These are phyloP conservation scores for Crypturellus undulatus DNA, from an alignment of 2,113 vertebrate genomes.

Conservation along the genomic window DNA sequence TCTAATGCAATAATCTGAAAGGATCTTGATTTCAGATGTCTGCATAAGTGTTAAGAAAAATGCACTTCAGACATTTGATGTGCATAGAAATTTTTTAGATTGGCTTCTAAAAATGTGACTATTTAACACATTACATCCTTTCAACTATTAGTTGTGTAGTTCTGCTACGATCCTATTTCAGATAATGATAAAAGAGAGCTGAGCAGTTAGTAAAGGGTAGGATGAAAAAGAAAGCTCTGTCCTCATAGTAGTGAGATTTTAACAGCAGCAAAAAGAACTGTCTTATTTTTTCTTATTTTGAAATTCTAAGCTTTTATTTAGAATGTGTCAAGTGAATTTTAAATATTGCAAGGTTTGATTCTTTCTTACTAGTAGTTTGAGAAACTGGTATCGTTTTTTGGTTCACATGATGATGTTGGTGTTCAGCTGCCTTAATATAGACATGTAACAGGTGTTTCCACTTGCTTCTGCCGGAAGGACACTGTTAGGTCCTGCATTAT, in stretches of 20 bases:
- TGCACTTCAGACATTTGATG: not conserved
- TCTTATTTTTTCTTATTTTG: not conserved
- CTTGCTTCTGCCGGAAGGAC: not conserved
- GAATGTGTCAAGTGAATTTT: not conserved
- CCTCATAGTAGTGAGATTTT: not conserved
- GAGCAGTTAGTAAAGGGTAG: not conserved
- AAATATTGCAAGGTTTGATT: not conserved
- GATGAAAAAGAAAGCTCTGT: not conserved
- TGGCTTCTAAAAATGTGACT: constrained; percentile 43
- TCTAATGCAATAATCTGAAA: constrained; percentile 25
- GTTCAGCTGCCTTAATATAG: not conserved
- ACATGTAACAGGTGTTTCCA: accelerated
- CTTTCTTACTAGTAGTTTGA: not conserved
- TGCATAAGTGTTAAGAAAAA: not conserved
- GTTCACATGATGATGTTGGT: not conserved
- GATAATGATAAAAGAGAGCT: not conserved
- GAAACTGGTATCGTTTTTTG: not conserved
- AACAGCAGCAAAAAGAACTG: accelerated
- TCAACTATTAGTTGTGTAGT: not conserved
- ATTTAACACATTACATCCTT: constrained; percentile 11
- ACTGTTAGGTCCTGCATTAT: not conserved
- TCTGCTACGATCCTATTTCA: constrained; percentile 14
- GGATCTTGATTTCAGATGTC: constrained; percentile 27
- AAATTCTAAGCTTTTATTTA: not conserved
- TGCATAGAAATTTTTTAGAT: not conserved